Evolutionary conservation across 35 echinoderm and acorn worm species (phyloP), one percentile per base, ranked within the genome.

Genomic region (Nesometra sesokonis): DNA sequence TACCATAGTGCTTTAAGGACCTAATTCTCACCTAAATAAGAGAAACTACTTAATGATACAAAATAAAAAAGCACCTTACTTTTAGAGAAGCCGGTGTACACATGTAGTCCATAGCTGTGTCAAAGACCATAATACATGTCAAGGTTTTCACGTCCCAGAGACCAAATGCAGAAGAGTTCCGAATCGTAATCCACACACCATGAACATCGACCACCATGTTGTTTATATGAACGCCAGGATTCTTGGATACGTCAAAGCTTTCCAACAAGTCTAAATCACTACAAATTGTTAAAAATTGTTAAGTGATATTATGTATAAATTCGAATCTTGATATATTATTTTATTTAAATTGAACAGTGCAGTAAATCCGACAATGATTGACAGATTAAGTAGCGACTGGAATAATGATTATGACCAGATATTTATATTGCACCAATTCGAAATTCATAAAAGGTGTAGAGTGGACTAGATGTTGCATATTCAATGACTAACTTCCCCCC

Each of bases 211-310:
- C 38, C 3, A 85, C 85, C 84, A 97, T 84, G 76, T 80, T 77
- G 32, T 84, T 85, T 13, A 97, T 93, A 87, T 97, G 95, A 33
- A 86, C 83, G 36, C 77, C 83, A 19, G 89, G 86, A 76, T 90
- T 91, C 84, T 88, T 91, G 19, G 95, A 97, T 2, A 97, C 86
- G 46, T 97, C 95, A 94, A 97, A 97, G 9, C 89, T 92, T 82
- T 91, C 86, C 0, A 88, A 31, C 30, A 91, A 84, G 47, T 97
- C 93, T 32, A 80, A 33, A 32, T 32, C 11, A 32, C 78, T 80
- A 80, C 4, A 80, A 3, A 32, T 32, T 3, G 31, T 34, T 35
- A 3, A 80, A 34, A 80, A 80, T 32, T n/a, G n/a, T 57, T 13
- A 57, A 13, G 27, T 27, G 23, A 78, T n/a, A 78, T 32, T 32